Evolutionary conservation across 2,797 vertebrate species (phyloP).

Genomic region (Enteromius argenteus): DNA sequence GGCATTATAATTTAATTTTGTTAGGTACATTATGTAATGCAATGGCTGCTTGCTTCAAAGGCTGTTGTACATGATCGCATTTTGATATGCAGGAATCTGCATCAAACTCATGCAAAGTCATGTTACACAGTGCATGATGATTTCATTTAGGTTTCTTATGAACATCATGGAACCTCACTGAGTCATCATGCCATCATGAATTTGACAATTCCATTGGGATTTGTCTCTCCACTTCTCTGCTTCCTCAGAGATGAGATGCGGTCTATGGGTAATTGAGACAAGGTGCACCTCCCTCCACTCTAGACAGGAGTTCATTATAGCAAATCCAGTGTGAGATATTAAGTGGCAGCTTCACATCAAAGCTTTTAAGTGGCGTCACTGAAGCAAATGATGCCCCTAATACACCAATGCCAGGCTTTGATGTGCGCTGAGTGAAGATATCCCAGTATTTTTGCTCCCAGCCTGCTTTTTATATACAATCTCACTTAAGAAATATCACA

Average conservation of each 20-base stretch:
- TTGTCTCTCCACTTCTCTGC: constrained; percentile 52
- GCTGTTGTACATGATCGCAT: background rate
- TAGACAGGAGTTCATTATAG: constrained; percentile 13
- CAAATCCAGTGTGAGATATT: constrained; percentile 30
- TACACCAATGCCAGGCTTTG: constrained; percentile 47
- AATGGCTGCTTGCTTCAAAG: constrained; percentile 28
- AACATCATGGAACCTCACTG: constrained; percentile 49
- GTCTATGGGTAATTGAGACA: constrained; percentile 69
- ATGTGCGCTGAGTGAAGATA: constrained; percentile 40
- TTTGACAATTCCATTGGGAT: constrained; percentile 53
- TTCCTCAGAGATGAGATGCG: constrained; percentile 53
- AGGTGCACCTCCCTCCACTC: constrained; percentile 65
- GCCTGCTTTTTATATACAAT: constrained; percentile 28
- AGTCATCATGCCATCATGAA: constrained; percentile 56
- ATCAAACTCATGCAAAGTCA: constrained; percentile 60
- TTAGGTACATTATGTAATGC: background rate
- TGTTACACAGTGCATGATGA: constrained; percentile 67
- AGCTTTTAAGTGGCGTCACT: constrained; percentile 29
- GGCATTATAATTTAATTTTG: background rate
- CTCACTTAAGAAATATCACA: background rate
- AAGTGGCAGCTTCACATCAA: constrained; percentile 28
- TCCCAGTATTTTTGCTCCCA: constrained; percentile 39
- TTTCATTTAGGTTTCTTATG: constrained; percentile 54
- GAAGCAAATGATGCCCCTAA: constrained; percentile 23
- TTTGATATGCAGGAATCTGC: constrained; percentile 29